phyloP scores from a whole-genome alignment of 2,888 invertebrate species.

The Margaritifera margaritifera region DNA sequence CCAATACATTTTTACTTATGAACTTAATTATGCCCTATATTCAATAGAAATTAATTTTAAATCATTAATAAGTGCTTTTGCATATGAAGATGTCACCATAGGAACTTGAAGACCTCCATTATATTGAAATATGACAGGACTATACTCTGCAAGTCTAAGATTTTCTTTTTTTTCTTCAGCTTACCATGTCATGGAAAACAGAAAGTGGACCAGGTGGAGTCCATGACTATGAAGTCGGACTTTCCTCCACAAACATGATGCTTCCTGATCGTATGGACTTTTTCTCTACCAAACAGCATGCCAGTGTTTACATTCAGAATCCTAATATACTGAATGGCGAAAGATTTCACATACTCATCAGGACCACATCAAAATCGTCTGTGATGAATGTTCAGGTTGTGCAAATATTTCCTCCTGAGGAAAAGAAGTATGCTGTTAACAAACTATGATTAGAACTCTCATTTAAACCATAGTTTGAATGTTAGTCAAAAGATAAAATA shows the following conservation, averaged over 20 bases:
- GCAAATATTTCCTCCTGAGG: background rate
- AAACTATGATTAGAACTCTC: no score
- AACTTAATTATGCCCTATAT: no score
- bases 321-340: conserved; percentile 7
- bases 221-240: conserved; percentile 46
- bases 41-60: no score
- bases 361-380: conserved; percentile 6
- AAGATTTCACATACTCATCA: conserved; percentile 5
- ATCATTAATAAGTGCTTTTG: no score
- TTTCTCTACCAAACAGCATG: conserved; percentile 43
- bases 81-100: no score
- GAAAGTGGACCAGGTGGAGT: conserved; percentile 37
- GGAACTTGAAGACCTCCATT: no score
- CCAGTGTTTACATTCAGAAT: background rate
- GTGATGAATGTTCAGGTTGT: conserved; percentile 7
- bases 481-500: no score
- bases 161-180: background rate
- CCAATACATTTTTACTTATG: no score
- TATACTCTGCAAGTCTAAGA: no score
- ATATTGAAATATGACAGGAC: no score
- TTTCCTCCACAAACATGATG: conserved; percentile 26
- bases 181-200: conserved; percentile 51
- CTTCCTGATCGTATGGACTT: conserved; percentile 40
- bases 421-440: no score
- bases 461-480: no score